These are phyloP conservation scores for zebrafish (Danio rerio) DNA, from an alignment of 2,113 vertebrate species.

Conservation along the genomic window DNA sequence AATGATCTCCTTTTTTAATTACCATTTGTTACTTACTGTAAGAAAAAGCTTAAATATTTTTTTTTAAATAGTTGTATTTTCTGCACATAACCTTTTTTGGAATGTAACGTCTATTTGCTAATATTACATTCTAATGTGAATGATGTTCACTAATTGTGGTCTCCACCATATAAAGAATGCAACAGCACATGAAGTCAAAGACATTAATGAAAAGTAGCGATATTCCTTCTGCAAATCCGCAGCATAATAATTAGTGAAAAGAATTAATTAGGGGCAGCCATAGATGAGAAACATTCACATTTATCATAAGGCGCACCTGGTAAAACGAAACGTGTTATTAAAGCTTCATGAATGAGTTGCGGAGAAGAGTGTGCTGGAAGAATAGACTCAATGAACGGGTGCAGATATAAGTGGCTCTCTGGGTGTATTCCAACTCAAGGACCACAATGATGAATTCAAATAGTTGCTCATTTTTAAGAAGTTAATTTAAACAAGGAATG, in stretches of 20 bases:
- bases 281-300: conserved; percentile 12
- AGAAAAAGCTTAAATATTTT: no score
- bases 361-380: neutral
- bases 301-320: conserved; percentile 48
- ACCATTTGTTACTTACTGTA: no score
- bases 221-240: neutral
- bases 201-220: conserved; percentile 4
- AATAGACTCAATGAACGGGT: conserved; percentile 1
- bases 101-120: no score
- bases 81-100: no score
- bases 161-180: neutral
- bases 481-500: conserved; percentile 25
- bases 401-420: conserved; percentile 9
- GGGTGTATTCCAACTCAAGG: conserved; percentile 16
- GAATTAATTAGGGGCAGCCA: conserved; percentile 18
- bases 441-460: conserved; percentile 23
- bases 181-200: conserved; percentile 1
- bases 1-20: no score
- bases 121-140: neutral
- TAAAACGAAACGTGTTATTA: conserved; percentile 47
- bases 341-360: conserved; percentile 44
- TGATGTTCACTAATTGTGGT: neutral
- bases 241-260: neutral
- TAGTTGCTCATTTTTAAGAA: conserved; percentile 26
- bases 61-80: no score